phyloP scores from a whole-genome alignment of 2,113 vertebrate genomes.

The Platycercus adscitus region DNA sequence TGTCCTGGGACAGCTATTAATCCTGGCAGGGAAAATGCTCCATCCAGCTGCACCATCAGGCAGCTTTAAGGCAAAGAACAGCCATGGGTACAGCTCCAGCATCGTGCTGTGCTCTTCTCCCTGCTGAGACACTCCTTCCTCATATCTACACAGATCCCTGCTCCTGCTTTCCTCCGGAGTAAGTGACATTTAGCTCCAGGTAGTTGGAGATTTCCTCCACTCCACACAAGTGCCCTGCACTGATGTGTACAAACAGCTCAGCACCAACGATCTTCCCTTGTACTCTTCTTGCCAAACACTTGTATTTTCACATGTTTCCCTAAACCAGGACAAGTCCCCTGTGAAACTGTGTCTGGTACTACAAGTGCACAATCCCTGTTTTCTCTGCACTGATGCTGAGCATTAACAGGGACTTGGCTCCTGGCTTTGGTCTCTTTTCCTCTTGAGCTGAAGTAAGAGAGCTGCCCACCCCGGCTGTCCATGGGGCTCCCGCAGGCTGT shows the following conservation, averaged over 20 bases:
- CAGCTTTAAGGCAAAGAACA: neutral
- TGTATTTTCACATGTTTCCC: neutral
- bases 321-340: neutral
- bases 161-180: neutral
- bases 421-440: neutral
- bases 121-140: neutral
- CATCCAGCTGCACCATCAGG: neutral
- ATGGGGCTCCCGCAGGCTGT: neutral
- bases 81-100: neutral
- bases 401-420: neutral
- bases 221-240: accelerated
- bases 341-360: neutral
- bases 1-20: neutral
- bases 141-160: accelerated
- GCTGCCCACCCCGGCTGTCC: neutral
- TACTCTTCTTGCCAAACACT: neutral
- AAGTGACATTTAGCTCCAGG: neutral
- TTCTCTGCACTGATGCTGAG: neutral
- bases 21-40: neutral
- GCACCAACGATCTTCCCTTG: neutral
- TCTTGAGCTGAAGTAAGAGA: neutral
- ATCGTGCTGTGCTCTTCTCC: accelerated
- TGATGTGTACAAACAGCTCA: neutral
- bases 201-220: neutral
- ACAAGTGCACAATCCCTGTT: neutral